These are phyloP conservation scores for Agelaius tricolor DNA, from an alignment of 2,113 vertebrate genomes.

Conservation along the genomic window DNA sequence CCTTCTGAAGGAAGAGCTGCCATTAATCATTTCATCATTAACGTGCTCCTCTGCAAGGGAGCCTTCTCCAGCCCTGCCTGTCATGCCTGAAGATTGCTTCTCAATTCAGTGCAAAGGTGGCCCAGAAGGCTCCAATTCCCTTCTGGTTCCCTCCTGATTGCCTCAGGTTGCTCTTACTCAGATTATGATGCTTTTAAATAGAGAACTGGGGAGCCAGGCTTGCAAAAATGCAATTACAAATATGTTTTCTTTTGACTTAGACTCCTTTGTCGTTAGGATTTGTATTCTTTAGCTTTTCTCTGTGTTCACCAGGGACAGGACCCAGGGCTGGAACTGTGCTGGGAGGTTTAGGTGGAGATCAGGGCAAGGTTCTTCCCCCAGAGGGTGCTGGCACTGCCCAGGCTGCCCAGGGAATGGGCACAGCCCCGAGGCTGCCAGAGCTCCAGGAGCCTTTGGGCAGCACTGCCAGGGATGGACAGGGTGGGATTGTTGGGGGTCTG, in stretches of 20 bases:
- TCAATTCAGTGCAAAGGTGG: constrained; percentile 52
- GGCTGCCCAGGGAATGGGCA: not conserved
- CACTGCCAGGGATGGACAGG: not conserved
- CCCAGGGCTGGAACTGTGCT: accelerated
- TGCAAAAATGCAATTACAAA: not conserved
- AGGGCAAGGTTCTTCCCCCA: not conserved
- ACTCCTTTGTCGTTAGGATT: not conserved
- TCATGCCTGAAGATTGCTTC: constrained; percentile 10
- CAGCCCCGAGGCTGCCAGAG: not conserved
- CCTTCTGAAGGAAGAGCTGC: constrained; percentile 59
- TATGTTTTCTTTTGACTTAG: not conserved
- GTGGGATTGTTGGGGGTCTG: not conserved
- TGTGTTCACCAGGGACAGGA: not conserved
- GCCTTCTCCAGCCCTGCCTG: not conserved
- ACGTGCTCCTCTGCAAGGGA: not conserved
- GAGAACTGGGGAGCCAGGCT: not conserved
- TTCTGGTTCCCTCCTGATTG: constrained; percentile 18
- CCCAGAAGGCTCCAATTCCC: constrained; percentile 17
- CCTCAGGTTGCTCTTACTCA: not conserved
- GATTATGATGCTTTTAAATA: not conserved
- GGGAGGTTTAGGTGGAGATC: accelerated
- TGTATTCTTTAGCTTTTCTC: not conserved
- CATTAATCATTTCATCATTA: constrained; percentile 75
- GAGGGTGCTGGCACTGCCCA: not conserved
- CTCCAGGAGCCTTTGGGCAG: not conserved